Base-by-base conservation (phyloP, 92 coral and sea anemone genomes). In the Scolanthus callimorphus region DNA sequence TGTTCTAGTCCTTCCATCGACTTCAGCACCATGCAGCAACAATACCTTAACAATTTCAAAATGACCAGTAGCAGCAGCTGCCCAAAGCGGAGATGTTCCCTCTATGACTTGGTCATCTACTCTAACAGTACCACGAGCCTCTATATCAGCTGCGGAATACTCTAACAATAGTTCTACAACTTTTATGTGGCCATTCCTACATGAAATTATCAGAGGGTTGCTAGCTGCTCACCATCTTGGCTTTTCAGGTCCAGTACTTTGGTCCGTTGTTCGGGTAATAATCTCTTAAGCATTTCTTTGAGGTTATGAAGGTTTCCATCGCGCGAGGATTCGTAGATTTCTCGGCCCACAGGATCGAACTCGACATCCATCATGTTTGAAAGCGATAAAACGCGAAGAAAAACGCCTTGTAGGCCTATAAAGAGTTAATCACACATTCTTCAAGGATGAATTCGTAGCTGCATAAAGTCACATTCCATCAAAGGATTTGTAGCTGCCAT, bases 21-120 rank as follows among this genome's bases (percentile, higher is more conserved):
- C 90, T 48, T 82, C 80, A 11, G 95, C 95, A 27, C 80, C 87
- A 20, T 59, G 54, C 53, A 57, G 61, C 28, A 86, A 69, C 37
- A 86, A 76, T 23, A 78, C 56, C 55, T 82, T 73, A 13, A 86
- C 90, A 6, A 86, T 74, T 13, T 77, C 90, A 25, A 86, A 65
- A 2, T 76, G 82, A 2, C 90, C 89, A 17, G 84, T 86, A 13
- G 95, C 95, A 1, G 90, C 89, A 0, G 95, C 95, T 24, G 90
- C 95, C 95, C 95, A 86, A 8, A 86, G 62, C 30, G 95, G 76
- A 13, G 90, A 66, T 26, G 82, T 77, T 23, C 84, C 86, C 39
- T 86, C 95, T 15, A 86, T 86, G 6, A 86, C 84, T 44, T 86
- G 90, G 46, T 86, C 90, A 24, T 86, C 95, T n/a, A 86, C 82